Evolutionary conservation across 2,113 vertebrate species (phyloP), one percentile per base, ranked within the genome.

Genomic region (Myiopsitta monachus): DNA sequence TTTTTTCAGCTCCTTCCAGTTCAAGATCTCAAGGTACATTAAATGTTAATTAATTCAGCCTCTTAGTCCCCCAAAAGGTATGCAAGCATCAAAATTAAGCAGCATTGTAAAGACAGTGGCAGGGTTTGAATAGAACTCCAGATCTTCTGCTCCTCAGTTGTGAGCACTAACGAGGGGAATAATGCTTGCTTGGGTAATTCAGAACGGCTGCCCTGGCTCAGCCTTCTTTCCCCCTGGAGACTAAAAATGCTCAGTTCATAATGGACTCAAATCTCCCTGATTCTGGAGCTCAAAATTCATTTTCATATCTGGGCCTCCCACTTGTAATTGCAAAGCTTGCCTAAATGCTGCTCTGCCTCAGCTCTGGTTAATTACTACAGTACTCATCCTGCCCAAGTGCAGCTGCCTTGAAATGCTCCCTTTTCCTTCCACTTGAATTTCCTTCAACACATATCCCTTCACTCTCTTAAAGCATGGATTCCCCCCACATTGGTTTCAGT

Each of bases 281-380:
- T 96, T 95, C 94, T 89, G 54, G 88, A 92, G 83, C 92, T 95
- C 86, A 94, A 87, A 89, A 91, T 95, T 94, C 94, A 96, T 96
- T 97, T 97, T 96, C 88, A 92, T 95, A 94, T 96, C 88, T 89
- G 77, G 90, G 96, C 91, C 90, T 97, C 96, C 92, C 96, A 91
- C 83, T 95, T 90, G 91, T 89, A 96, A 97, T 96, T 95, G 95
- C 70, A 83, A 91, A 85, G 88, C 92, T 94, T 0, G 21, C 70
- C 87, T 94, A 96, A 95, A 91, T 94, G 83, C 95, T 90, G 94
- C 87, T 97, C 94, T 94, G 92, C 80, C 92, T 96, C 90, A 39
- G 94, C 83, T 78, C n/a, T 1, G 55, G 61, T 90, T 95, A 94
- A 97, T 96, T 96, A 96, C 92, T 89, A 21, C 92, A 80, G 83